Evolutionary conservation across 2,113 vertebrate species (phyloP).

Genomic region (Peromyscus maniculatus): DNA sequence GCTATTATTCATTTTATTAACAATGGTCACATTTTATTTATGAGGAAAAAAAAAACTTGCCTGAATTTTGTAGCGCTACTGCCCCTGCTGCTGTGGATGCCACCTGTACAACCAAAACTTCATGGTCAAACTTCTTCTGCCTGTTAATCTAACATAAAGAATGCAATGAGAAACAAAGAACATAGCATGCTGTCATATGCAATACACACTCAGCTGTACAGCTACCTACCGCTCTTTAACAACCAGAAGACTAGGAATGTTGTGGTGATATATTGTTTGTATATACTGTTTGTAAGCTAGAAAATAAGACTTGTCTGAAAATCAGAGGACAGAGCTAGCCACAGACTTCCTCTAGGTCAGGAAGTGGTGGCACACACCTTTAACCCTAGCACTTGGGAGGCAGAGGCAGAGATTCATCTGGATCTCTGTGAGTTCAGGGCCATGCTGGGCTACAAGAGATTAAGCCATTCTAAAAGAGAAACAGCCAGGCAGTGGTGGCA

Average conservation of each 20-base stretch:
- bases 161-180: background rate
- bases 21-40: background rate
- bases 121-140: constrained; percentile 93
- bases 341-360: too few relatives aligned
- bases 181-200: background rate
- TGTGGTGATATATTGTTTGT: too few relatives aligned
- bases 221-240: background rate
- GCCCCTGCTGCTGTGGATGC: constrained; percentile 93
- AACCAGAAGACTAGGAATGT: background rate
- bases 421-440: too few relatives aligned
- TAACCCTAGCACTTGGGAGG: too few relatives aligned
- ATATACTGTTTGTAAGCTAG: too few relatives aligned
- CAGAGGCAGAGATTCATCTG: too few relatives aligned
- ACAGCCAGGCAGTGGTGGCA: too few relatives aligned
- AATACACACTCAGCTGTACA: background rate
- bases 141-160: constrained; percentile 89
- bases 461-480: too few relatives aligned
- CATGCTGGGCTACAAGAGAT: too few relatives aligned
- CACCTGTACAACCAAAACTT: constrained; percentile 94
- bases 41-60: constrained; percentile 82
- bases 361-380: too few relatives aligned
- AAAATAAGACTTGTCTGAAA: too few relatives aligned
- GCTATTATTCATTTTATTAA: background rate
- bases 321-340: too few relatives aligned
- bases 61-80: constrained; percentile 92